A percentile compares a stretch with the other conserved stretches of the same genome.
Evolutionary conservation across 2,888 invertebrate species (phyloP).

Genomic region (Mythimna pallens): DNA sequence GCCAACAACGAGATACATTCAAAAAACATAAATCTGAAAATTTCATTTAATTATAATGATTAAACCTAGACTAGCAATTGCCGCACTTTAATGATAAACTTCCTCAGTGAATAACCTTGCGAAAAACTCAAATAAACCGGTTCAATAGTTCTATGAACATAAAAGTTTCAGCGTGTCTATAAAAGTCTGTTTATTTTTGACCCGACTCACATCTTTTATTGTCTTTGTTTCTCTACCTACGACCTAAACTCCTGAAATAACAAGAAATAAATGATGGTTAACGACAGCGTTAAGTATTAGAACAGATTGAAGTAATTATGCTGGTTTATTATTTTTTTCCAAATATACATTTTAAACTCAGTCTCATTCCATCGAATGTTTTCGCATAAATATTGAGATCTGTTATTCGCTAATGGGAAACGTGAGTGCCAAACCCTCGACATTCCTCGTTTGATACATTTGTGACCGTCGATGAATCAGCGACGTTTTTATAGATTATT

Average conservation of each 20-base stretch:
- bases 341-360: constrained; percentile 12
- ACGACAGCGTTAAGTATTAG: neutral
- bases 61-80: constrained; percentile 34
- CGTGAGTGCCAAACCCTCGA: constrained; percentile 35
- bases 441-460: constrained; percentile 28
- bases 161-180: constrained; percentile 60
- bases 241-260: constrained; percentile 43
- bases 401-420: constrained; percentile 35
- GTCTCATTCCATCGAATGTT: constrained; percentile 21
- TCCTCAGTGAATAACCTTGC: constrained; percentile 64
- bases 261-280: constrained; percentile 20
- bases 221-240: constrained; percentile 50
- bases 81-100: constrained; percentile 59
- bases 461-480: constrained; percentile 50
- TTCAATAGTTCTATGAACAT: constrained; percentile 66
- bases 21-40: constrained; percentile 31
- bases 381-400: constrained; percentile 29
- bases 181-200: constrained; percentile 60
- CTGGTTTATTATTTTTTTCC: constrained; percentile 29
- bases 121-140: constrained; percentile 58
- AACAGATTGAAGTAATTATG: constrained; percentile 4
- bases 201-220: constrained; percentile 41
- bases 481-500: constrained; percentile 34
- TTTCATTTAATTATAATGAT: constrained; percentile 43
- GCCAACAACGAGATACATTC: constrained; percentile 28